Evolutionary conservation across 2,113 vertebrate species (phyloP).

Genomic region (Anthoscopus minutus): DNA sequence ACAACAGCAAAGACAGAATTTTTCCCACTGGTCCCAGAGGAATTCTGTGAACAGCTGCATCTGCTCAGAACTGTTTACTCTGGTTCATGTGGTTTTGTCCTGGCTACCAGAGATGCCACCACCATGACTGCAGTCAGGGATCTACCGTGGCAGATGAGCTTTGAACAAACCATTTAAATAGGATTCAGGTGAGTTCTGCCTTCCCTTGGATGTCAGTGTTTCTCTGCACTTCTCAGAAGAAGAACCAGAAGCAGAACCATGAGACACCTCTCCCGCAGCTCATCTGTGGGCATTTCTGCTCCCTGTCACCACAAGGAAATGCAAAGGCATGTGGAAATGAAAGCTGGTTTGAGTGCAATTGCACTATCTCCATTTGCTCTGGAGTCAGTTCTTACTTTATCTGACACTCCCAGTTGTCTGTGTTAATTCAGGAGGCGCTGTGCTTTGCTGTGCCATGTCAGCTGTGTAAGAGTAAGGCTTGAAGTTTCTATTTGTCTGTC

Average conservation of each 20-base stretch:
- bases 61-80: not conserved
- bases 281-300: not conserved
- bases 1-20: not conserved
- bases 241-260: not conserved
- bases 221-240: not conserved
- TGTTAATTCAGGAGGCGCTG: not conserved
- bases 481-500: not conserved
- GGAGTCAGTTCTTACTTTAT: not conserved
- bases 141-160: not conserved
- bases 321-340: not conserved
- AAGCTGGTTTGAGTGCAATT: not conserved
- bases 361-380: not conserved
- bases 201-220: not conserved
- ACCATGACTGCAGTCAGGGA: not conserved
- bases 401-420: not conserved
- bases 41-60: not conserved
- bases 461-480: not conserved
- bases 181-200: not conserved
- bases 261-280: not conserved
- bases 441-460: not conserved
- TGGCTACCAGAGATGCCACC: not conserved
- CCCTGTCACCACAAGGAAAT: not conserved
- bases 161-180: not conserved
- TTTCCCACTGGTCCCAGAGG: not conserved
- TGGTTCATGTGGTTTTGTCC: not conserved